phyloP scores from a whole-genome alignment of 2,113 vertebrate genomes.

The Oreochromis spilurus region DNA sequence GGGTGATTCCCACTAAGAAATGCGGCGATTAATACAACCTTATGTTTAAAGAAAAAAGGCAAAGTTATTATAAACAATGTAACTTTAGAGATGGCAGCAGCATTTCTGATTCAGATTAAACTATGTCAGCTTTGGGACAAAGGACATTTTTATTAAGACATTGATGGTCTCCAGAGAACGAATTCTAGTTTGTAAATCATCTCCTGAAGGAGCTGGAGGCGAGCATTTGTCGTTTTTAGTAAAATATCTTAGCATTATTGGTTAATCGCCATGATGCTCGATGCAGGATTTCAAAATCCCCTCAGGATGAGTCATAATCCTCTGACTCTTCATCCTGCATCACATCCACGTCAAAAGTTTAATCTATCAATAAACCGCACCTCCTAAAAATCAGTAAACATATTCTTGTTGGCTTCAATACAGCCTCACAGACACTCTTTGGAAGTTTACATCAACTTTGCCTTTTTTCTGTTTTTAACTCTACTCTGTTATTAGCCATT shows the following conservation, averaged over 20 bases:
- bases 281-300: neutral
- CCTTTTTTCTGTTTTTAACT: constrained; percentile 20
- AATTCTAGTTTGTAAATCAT: neutral
- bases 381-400: neutral
- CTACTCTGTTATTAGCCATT: neutral
- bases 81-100: neutral
- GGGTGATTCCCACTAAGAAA: neutral
- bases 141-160: neutral
- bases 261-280: neutral
- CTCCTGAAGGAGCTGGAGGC: neutral
- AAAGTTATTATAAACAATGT: neutral
- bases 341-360: neutral
- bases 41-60: constrained; percentile 31
- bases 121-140: neutral
- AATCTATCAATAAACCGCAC: neutral
- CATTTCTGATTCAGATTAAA: neutral
- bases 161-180: neutral
- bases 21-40: neutral
- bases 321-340: neutral
- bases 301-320: neutral
- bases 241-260: neutral
- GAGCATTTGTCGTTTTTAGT: neutral
- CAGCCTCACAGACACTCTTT: neutral
- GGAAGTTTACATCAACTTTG: constrained; percentile 1
- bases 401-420: neutral